Evolutionary conservation across 2,113 vertebrate species (phyloP).

Genomic region (Dromas ardeola): DNA sequence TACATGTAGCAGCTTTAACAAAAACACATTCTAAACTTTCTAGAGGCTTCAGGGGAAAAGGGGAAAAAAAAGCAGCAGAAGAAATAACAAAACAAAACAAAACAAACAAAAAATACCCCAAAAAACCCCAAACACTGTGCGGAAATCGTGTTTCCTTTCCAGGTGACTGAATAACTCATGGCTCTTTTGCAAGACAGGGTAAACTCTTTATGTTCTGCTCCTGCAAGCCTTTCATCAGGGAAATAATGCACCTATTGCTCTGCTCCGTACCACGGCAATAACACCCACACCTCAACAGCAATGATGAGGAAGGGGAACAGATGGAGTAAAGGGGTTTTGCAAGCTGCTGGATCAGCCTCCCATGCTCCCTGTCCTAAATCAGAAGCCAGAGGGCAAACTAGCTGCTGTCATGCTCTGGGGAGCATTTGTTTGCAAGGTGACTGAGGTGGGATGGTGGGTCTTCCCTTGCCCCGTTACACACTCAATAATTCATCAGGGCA

Average conservation of each 20-base stretch:
- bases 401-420: background rate
- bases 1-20: conserved; percentile 17
- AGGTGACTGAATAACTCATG: background rate
- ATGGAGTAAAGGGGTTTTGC: background rate
- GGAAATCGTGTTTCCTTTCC: conserved; percentile 57
- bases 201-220: background rate
- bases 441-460: background rate
- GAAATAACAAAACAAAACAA: conserved; percentile 25
- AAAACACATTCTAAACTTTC: conserved; percentile 63
- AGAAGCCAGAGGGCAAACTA: background rate
- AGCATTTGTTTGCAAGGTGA: background rate
- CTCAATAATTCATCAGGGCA: conserved; percentile 55
- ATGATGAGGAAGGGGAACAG: background rate
- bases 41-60: conserved; percentile 22
- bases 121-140: background rate
- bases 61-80: background rate
- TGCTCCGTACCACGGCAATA: background rate
- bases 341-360: background rate
- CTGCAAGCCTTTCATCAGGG: background rate
- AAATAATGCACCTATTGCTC: background rate
- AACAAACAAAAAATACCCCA: background rate
- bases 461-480: background rate
- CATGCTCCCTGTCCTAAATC: background rate
- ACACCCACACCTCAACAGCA: background rate
- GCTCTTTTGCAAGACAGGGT: background rate